These are phyloP conservation scores for Chloropsis hardwickii DNA, from an alignment of 2,113 vertebrate species.

Conservation along the genomic window DNA sequence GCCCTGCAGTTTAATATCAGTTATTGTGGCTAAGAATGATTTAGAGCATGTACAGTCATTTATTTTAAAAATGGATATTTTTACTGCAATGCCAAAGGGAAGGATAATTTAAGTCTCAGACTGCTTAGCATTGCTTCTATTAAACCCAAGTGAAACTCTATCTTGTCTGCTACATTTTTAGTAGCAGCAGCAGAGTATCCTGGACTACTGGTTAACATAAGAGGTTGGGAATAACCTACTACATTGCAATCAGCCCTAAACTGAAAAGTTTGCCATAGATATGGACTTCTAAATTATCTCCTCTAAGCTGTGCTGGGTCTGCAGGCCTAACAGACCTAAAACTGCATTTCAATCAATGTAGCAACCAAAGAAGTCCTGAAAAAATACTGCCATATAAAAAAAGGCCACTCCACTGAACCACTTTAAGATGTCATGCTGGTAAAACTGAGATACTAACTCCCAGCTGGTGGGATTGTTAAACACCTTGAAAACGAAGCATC, in stretches of 20 bases:
- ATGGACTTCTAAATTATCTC: background rate
- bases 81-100: background rate
- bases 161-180: background rate
- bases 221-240: background rate
- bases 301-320: background rate
- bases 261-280: background rate
- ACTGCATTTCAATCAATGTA: background rate
- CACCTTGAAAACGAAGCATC: conserved; percentile 5
- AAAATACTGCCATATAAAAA: background rate
- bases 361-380: background rate
- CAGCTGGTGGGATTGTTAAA: background rate
- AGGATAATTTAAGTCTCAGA: background rate
- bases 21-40: background rate
- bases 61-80: background rate
- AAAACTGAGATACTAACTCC: background rate
- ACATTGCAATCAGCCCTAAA: background rate
- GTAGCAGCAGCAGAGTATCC: background rate
- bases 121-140: background rate
- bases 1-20: background rate
- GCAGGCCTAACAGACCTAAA: background rate
- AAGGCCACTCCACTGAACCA: background rate
- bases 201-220: background rate
- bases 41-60: background rate
- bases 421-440: background rate
- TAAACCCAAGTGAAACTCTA: background rate